A percentile compares a stretch with the other conserved stretches of the same genome.
Conservation (phyloP, 2,113 vertebrate species). For the Aythya baeri region DNA sequence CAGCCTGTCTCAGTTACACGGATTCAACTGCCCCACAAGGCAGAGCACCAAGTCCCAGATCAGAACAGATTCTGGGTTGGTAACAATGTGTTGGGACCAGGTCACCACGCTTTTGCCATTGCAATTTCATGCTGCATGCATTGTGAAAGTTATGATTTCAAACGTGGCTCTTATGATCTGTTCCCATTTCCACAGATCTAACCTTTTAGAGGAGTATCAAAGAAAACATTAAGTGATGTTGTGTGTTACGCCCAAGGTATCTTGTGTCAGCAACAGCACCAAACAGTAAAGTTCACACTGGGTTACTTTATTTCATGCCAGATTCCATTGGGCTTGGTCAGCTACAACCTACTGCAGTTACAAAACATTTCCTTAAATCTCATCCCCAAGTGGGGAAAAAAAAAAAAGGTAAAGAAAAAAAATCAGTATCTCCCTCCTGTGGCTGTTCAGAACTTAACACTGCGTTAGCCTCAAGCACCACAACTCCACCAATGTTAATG, state of each 20-base stretch:
- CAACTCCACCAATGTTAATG: neutral
- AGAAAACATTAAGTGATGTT: neutral
- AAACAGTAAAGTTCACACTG: neutral
- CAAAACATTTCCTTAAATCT: neutral
- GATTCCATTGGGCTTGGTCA: neutral
- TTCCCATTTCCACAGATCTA: neutral
- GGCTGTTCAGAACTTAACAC: neutral
- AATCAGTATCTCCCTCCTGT: neutral
- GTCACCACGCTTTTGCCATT: neutral
- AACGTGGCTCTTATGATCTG: neutral
- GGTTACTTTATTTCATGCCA: neutral
- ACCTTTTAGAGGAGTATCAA: neutral
- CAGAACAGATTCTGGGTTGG: neutral
- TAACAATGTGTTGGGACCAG: neutral
- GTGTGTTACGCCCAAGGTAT: neutral
- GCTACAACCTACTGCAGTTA: neutral
- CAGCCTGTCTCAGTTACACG: neutral
- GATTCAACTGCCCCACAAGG: neutral
- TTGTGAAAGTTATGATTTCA: neutral
- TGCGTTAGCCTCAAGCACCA: fast-evolving
- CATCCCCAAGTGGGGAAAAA: neutral
- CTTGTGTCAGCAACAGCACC: neutral
- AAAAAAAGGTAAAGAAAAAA: neutral
- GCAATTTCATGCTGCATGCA: neutral
- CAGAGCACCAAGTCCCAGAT: neutral